Percentiles rank a stretch among this genome's conserved stretches.
phyloP scores from a whole-genome alignment of 2,888 invertebrate species.

The Blomia tropicalis region DNA sequence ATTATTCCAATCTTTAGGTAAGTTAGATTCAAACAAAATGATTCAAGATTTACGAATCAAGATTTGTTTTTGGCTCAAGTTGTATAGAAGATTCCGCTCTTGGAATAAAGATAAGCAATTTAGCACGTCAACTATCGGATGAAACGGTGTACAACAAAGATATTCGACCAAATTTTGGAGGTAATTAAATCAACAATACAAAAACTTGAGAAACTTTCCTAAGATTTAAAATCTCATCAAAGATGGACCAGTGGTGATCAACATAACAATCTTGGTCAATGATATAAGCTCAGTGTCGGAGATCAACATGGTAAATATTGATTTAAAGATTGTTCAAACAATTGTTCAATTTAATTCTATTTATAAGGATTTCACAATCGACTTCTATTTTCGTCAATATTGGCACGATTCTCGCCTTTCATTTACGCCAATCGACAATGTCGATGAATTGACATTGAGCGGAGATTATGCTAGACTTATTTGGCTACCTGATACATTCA shows the following conservation, averaged over 20 bases:
- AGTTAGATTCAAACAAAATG: too few species aligned
- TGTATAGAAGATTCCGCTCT: too few species aligned
- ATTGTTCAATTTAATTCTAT: background rate
- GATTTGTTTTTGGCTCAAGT: too few species aligned
- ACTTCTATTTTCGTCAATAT: conserved; percentile 12
- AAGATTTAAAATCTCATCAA: too few species aligned
- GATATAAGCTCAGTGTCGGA: background rate
- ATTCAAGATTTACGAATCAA: too few species aligned
- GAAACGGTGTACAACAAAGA: conserved; percentile 3
- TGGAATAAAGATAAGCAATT: background rate
- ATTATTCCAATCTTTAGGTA: too few species aligned
- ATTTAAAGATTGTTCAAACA: background rate
- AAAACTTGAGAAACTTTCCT: background rate
- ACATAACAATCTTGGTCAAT: background rate
- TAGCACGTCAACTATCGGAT: background rate
- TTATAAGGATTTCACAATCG: conserved; percentile 10
- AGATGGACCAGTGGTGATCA: conserved; percentile 1
- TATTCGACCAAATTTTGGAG: conserved; percentile 3
- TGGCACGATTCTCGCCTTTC: background rate
- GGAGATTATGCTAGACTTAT: background rate
- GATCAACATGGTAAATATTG: background rate
- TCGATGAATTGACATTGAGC: background rate
- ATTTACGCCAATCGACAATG: background rate
- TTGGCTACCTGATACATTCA: conserved; percentile 7
- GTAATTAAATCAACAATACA: background rate